Conservation (phyloP, 2,113 vertebrate species). For the Scortum barcoo region DNA sequence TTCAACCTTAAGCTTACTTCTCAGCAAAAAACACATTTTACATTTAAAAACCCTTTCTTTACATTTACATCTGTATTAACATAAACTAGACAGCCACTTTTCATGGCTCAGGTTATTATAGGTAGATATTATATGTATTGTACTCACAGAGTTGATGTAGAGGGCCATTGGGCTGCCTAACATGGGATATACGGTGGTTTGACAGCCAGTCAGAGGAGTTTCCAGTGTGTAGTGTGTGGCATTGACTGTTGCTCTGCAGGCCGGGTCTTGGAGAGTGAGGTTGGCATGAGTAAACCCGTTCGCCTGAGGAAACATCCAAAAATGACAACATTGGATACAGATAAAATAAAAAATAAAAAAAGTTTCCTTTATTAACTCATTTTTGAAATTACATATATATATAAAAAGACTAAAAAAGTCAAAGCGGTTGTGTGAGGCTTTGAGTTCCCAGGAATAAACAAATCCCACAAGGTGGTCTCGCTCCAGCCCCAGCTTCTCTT, state of each 20-base stretch:
- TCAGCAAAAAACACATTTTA: neutral
- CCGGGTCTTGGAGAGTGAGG: conserved; percentile 90
- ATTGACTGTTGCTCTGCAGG: conserved; percentile 92
- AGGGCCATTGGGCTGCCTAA: conserved; percentile 77
- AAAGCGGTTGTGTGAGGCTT: conserved; percentile 43
- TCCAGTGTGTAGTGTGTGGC: conserved; percentile 94
- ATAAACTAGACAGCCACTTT: neutral
- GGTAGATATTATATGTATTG: neutral
- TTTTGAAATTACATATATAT: conserved; percentile 44
- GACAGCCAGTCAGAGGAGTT: conserved; percentile 88
- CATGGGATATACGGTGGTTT: conserved; percentile 80
- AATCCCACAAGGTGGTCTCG: conserved; percentile 70
- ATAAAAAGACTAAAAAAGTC: neutral
- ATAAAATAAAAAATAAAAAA: too few species aligned
- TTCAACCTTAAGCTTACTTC: neutral
- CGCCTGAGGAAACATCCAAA: conserved; percentile 81
- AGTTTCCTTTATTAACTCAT: conserved; percentile 47
- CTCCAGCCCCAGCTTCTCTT: conserved; percentile 57
- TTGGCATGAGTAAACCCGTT: conserved; percentile 86
- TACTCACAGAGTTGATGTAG: conserved; percentile 94
- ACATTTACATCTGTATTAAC: neutral
- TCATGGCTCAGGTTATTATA: neutral
- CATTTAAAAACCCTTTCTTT: neutral
- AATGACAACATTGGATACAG: conserved; percentile 31
- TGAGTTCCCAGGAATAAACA: conserved; percentile 75